These are phyloP conservation scores for Ophiothrix spiculata DNA, from an alignment of 35 echinoderm and acorn worm genomes.

Conservation along the genomic window DNA sequence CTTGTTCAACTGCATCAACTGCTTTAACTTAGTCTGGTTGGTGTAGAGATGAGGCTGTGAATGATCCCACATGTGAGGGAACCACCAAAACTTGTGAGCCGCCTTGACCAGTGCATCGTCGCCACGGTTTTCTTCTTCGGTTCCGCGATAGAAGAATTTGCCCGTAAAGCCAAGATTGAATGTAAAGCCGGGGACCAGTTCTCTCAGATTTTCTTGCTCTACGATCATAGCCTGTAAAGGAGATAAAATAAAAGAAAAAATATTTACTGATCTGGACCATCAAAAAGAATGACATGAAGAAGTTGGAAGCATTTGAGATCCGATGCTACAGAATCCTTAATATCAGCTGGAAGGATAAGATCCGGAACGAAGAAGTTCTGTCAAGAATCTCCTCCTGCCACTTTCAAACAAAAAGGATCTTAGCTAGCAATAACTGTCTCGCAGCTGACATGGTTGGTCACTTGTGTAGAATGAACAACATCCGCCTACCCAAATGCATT, in stretches of 20 bases:
- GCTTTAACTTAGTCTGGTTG: conserved; percentile 35
- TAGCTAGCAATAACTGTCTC: too few relatives aligned
- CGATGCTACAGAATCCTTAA: too few relatives aligned
- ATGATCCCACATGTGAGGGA: conserved; percentile 99
- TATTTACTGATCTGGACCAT: too few relatives aligned
- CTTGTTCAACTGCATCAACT: conserved; percentile 55
- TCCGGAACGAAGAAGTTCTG: too few relatives aligned
- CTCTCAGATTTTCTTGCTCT: conserved; percentile 48
- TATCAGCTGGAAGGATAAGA: too few relatives aligned
- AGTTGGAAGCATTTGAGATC: too few relatives aligned
- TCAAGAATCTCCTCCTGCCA: too few relatives aligned
- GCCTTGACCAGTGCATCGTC: conserved; percentile 62
- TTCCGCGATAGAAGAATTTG: conserved; percentile 69
- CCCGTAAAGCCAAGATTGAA: conserved; percentile 97
- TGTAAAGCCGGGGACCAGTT: conserved; percentile 73
- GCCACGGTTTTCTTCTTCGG: conserved; percentile 68
- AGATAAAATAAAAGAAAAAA: not conserved
- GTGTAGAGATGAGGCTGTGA: conserved; percentile 69
- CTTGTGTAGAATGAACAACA: too few relatives aligned
- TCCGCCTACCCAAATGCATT: too few relatives aligned
- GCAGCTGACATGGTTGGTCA: too few relatives aligned
- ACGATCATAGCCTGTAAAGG: conserved; percentile 56
- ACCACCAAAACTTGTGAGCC: conserved; percentile 94
- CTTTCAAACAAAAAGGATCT: too few relatives aligned
- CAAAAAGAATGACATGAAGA: too few relatives aligned